Evolutionary conservation across 2,888 invertebrate species (phyloP).

Genomic region (Brenthis hecate): DNA sequence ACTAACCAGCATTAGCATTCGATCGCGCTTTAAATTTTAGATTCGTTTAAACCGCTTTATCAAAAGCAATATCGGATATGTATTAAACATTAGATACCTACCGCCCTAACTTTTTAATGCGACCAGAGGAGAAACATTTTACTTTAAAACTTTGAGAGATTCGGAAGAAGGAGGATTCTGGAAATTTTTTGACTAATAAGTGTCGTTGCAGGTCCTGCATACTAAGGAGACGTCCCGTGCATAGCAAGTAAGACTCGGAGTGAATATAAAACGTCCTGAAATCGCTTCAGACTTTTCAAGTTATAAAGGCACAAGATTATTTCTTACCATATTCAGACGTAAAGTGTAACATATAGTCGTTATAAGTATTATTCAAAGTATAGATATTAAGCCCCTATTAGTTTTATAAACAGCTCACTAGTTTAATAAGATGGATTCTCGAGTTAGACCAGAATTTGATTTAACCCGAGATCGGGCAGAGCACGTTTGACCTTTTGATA

Average conservation of each 20-base stretch:
- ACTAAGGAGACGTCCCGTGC: slow-evolving; percentile 73
- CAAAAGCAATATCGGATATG: slow-evolving; percentile 79
- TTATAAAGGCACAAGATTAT: slow-evolving; percentile 44
- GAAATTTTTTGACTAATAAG: slow-evolving; percentile 81
- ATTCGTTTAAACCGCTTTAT: slow-evolving; percentile 79
- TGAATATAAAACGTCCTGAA: slow-evolving; percentile 75
- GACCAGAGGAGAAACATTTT: slow-evolving; percentile 61
- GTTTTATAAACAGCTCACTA: slow-evolving; percentile 38
- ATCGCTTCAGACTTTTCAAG: slow-evolving; percentile 61
- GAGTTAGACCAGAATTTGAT: slow-evolving; percentile 41
- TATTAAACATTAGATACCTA: slow-evolving; percentile 74
- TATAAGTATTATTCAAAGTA: slow-evolving; percentile 32
- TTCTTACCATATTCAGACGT: slow-evolving; percentile 36
- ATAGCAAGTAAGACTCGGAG: slow-evolving; percentile 68
- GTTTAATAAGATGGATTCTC: slow-evolving; percentile 40
- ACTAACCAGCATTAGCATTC: slow-evolving; percentile 73
- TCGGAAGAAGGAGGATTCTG: slow-evolving; percentile 62
- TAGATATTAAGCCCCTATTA: slow-evolving; percentile 34
- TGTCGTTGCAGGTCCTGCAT: slow-evolving; percentile 71
- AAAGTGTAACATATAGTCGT: slow-evolving; percentile 29
- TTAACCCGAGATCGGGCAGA: slow-evolving; percentile 43
- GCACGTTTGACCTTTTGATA: slow-evolving; percentile 46
- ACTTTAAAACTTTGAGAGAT: slow-evolving; percentile 61
- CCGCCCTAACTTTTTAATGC: slow-evolving; percentile 73
- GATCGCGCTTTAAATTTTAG: slow-evolving; percentile 79